Conservation (phyloP, 2,113 vertebrate species). For the Perca flavescens region DNA sequence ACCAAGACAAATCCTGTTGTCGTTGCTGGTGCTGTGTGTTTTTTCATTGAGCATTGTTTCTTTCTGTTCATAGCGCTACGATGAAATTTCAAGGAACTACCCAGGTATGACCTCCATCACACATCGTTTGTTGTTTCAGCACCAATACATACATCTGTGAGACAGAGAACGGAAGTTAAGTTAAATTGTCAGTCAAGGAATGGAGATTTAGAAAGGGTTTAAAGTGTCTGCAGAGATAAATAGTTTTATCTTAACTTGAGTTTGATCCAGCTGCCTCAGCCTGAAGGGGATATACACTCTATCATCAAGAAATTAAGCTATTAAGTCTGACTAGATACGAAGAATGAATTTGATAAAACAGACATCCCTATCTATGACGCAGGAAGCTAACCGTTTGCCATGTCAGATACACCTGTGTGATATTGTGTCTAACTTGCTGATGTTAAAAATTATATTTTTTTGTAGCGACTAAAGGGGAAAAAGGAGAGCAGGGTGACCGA, state of each 20-base stretch:
- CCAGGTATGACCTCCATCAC: conserved; percentile 71
- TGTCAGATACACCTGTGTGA: conserved; percentile 10
- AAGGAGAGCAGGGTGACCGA: conserved; percentile 86
- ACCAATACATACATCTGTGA: conserved; percentile 1
- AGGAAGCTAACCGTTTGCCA: too few species aligned
- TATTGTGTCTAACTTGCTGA: neutral
- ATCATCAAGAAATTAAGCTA: conserved; percentile 57
- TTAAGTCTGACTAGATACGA: conserved; percentile 31
- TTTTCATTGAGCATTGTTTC: conserved; percentile 16
- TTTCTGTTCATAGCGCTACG: conserved; percentile 71
- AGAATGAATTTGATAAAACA: conserved; percentile 41
- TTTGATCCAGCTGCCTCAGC: conserved; percentile 52
- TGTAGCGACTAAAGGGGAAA: conserved; percentile 84
- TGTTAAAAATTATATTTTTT: conserved; percentile 14
- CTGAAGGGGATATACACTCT: conserved; percentile 39
- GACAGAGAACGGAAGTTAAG: conserved; percentile 9
- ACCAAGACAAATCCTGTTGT: neutral
- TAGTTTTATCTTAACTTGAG: conserved; percentile 46
- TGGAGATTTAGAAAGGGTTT: conserved; percentile 44
- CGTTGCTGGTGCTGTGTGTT: neutral
- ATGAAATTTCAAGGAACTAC: conserved; percentile 74
- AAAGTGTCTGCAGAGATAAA: conserved; percentile 49
- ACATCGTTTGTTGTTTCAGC: conserved; percentile 17
- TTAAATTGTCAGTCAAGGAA: conserved; percentile 27
- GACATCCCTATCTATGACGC: neutral